Conservation (phyloP, 2,888 invertebrate genomes). For the Theretra japonica region DNA sequence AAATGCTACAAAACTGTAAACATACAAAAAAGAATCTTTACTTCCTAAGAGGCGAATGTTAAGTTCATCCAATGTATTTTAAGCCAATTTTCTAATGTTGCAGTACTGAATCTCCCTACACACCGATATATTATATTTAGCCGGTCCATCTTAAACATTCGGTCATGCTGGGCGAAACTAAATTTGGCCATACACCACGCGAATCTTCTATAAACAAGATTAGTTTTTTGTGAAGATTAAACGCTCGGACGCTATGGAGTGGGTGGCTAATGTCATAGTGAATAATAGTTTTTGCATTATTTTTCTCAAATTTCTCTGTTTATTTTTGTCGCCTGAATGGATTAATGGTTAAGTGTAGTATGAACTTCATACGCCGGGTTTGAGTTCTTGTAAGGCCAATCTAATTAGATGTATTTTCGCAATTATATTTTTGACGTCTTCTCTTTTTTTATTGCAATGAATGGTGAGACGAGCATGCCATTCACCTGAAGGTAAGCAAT, state of each 20-base stretch:
- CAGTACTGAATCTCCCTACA: not conserved
- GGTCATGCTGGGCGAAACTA: conserved; percentile 35
- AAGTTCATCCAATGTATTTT: too few relatives aligned
- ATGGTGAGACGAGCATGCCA: too few relatives aligned
- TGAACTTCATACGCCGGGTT: too few relatives aligned
- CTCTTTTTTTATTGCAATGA: too few relatives aligned
- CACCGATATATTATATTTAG: conserved; percentile 4
- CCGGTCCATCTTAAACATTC: conserved; percentile 8
- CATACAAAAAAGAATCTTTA: too few relatives aligned
- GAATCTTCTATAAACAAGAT: not conserved
- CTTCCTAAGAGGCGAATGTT: too few relatives aligned
- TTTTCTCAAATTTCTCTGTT: not conserved
- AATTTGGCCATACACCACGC: conserved; percentile 30
- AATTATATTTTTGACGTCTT: too few relatives aligned
- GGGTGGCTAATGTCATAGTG: conserved; percentile 5
- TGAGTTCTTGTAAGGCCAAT: too few relatives aligned
- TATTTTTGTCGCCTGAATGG: not conserved
- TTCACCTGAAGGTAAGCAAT: too few relatives aligned
- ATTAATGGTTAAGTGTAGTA: not conserved
- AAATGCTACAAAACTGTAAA: too few relatives aligned
- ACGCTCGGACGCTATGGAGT: not conserved
- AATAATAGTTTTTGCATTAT: not conserved
- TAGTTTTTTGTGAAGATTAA: conserved; percentile 1
- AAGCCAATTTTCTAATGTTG: not conserved
- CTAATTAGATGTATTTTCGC: too few relatives aligned